Base-by-base conservation (phyloP, 2,888 invertebrate species). In the Cylindroiulus punctatus region DNA sequence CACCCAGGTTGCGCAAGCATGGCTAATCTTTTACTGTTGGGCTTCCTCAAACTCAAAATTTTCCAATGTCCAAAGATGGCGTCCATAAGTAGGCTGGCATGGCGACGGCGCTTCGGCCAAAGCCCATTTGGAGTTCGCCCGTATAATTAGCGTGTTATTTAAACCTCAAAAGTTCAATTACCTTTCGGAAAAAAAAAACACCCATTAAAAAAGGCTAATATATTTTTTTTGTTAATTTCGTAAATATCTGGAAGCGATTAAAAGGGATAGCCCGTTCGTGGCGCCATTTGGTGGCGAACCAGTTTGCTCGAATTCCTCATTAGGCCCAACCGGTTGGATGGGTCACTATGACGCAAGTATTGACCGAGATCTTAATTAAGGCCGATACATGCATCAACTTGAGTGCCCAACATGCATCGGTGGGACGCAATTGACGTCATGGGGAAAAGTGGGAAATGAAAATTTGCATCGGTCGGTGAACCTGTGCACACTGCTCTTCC, bases 191-290 rank as follows among this genome's bases (percentile, higher is more conserved):
- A 57, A 57, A 57, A 57, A 22, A n/a, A n/a, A n/a, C 17, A 10
- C 57, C 3, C n/a, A 22, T n/a, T n/a, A 57, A 57, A 40, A 19
- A 57, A 57, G 57, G 57, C n/a, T 57, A n/a, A 19, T 57, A n/a
- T 57, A n/a, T 57, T 57, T n/a, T 57, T 57, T 1, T 57, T 0
- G n/a, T 57, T 57, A 57, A 14, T n/a, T 57, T 57, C 57, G 22
- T 57, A 57, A 57, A 57, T 57, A 57, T 57, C 57, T 57, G 57
- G 57, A 57, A 57, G 57, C 57, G n/a, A 57, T 57, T 57, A 57
- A n/a, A 57, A 57, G 57, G 57, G 57, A 57, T 57, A 57, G 57
- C 57, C 57, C 57, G 57, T 57, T 22, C 57, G 14, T 57, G 57
- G 57, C 57, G 57, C 57, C 57, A 57, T 22, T 19, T n/a, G 12